Percentiles rank a stretch among this genome's conserved stretches.
phyloP scores from a whole-genome alignment of 1,140 invertebrate species.

The Drosophila kepulauana region DNA sequence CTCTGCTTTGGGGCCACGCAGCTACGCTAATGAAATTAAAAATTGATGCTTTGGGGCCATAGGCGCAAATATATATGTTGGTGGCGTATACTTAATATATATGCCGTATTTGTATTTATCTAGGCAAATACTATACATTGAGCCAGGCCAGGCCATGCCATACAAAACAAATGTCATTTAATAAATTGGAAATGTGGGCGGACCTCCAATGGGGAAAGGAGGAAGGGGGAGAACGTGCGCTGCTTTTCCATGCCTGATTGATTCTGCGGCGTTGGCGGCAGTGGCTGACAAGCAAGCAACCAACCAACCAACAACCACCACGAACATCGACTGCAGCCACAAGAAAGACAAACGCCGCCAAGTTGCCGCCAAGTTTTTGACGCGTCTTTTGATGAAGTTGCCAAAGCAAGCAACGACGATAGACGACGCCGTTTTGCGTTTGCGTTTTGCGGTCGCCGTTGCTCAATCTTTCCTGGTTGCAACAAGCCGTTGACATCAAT shows the following conservation, averaged over 20 bases:
- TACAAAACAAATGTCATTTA: slow-evolving; percentile 75
- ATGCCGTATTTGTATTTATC: slow-evolving; percentile 27
- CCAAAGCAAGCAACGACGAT: slow-evolving; percentile 52
- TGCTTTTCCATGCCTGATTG: slow-evolving; percentile 67
- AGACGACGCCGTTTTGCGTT: slow-evolving; percentile 50
- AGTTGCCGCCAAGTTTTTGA: slow-evolving; percentile 54
- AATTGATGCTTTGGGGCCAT: slow-evolving; percentile 80
- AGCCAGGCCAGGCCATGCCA: slow-evolving; percentile 7
- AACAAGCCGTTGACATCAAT: slow-evolving; percentile 78
- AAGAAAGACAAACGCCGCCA: slow-evolving; percentile 64
- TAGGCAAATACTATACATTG: slow-evolving; percentile 52
- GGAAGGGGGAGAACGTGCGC: slow-evolving; percentile 29
- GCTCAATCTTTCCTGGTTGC: slow-evolving; percentile 79
- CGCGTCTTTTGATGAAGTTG: slow-evolving; percentile 75
- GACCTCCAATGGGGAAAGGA: background rate
- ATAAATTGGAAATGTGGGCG: slow-evolving; percentile 74
- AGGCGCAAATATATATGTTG: slow-evolving; percentile 22
- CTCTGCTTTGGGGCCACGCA: slow-evolving; percentile 22
- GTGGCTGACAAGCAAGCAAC: slow-evolving; percentile 21
- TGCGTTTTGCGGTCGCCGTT: slow-evolving; percentile 60
- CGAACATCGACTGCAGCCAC: slow-evolving; percentile 54
- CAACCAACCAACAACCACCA: background rate
- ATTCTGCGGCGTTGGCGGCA: slow-evolving; percentile 73
- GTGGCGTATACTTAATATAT: background rate
- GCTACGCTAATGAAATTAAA: slow-evolving; percentile 79